phyloP scores from a whole-genome alignment of 1,140 invertebrate genomes.

The Harpegnathos saltator region DNA sequence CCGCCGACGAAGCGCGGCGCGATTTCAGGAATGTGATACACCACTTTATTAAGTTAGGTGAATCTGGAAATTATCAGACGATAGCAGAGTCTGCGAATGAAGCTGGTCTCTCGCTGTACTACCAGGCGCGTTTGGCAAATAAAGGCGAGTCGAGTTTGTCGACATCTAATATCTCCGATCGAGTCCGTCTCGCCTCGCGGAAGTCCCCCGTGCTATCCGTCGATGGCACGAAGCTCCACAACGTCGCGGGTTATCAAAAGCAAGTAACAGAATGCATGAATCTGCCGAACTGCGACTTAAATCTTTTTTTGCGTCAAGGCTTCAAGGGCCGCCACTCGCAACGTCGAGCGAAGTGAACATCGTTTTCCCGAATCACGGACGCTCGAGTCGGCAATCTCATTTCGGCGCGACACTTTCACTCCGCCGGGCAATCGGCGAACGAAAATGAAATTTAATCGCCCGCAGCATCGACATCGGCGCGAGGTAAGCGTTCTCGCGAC shows the following conservation, averaged over 20 bases:
- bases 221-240: no score
- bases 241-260: no score
- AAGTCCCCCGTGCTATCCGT: no score
- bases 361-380: neutral
- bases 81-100: neutral
- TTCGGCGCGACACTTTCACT: conserved; percentile 26
- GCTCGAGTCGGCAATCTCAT: neutral
- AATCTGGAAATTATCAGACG: conserved; percentile 12
- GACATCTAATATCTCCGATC: no score
- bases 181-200: no score
- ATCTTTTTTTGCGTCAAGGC: no score
- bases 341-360: neutral
- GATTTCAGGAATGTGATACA: conserved; percentile 38
- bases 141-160: no score
- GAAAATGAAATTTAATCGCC: conserved; percentile 4
- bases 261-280: no score
- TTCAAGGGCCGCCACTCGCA: neutral
- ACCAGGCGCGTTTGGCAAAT: no score
- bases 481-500: neutral
- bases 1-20: conserved; percentile 8
- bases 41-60: conserved; percentile 20
- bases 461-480: no score
- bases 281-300: no score
- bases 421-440: neutral
- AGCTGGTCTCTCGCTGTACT: neutral